A percentile compares a stretch with the other conserved stretches of the same genome.
phyloP scores from a whole-genome alignment of 2,797 vertebrate species.

The Microctenopoma lineatum region DNA sequence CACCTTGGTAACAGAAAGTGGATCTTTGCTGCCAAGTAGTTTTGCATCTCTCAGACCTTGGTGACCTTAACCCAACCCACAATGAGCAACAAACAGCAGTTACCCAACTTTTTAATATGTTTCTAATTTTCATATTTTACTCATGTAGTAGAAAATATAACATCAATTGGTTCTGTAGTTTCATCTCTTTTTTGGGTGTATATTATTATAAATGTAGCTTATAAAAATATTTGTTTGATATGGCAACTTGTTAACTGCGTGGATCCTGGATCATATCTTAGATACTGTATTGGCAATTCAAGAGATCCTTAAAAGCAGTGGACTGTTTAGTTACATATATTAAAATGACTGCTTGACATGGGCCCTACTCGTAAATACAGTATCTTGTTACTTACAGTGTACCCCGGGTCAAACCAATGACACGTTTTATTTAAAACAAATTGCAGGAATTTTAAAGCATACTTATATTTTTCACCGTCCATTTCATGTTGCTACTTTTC shows the following conservation, averaged over 20 bases:
- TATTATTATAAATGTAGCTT: conserved; percentile 1
- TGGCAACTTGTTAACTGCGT: conserved; percentile 9
- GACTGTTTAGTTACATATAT: conserved; percentile 1
- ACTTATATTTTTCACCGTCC: conserved; percentile 67
- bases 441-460: conserved; percentile 25
- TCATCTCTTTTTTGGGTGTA: background rate
- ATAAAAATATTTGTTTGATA: conserved; percentile 5
- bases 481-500: conserved; percentile 52
- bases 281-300: background rate
- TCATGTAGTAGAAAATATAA: conserved; percentile 10
- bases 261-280: background rate
- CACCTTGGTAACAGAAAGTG: conserved; percentile 10
- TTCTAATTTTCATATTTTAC: conserved; percentile 47
- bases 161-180: background rate
- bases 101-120: conserved; percentile 66
- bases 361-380: conserved; percentile 2
- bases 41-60: conserved; percentile 50
- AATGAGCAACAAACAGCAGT: conserved; percentile 52
- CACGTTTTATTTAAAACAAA: conserved; percentile 25
- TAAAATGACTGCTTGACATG: conserved; percentile 14
- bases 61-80: conserved; percentile 69
- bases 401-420: conserved; percentile 25
- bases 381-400: conserved; percentile 17
- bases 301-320: background rate
- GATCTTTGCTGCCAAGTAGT: conserved; percentile 36